phyloP scores from a whole-genome alignment of 2,888 invertebrate genomes.

The Orthosia gothica region DNA sequence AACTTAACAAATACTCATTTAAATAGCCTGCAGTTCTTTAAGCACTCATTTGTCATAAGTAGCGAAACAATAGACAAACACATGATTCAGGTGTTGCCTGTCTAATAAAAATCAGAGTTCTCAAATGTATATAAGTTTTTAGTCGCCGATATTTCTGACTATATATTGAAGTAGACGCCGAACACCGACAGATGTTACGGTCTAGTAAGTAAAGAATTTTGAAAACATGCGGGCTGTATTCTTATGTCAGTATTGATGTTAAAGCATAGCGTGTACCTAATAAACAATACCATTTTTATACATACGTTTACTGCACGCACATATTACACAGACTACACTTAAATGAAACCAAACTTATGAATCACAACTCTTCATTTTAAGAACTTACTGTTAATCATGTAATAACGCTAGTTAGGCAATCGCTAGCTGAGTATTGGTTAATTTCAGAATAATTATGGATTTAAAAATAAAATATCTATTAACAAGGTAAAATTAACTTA shows the following conservation, averaged over 20 bases:
- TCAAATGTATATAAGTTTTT: not conserved
- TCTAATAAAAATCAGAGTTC: not conserved
- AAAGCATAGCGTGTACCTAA: slow-evolving; percentile 17
- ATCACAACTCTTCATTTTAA: slow-evolving; percentile 30
- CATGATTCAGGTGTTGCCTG: no score
- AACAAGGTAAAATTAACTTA: no score
- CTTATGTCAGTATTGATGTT: slow-evolving; percentile 21
- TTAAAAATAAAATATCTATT: not conserved
- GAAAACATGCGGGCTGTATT: no score
- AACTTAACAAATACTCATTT: not conserved
- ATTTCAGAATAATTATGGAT: slow-evolving; percentile 31
- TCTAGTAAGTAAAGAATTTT: not conserved
- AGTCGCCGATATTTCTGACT: not conserved
- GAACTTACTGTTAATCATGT: slow-evolving; percentile 21
- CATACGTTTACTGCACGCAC: slow-evolving; percentile 46
- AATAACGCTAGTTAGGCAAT: slow-evolving; percentile 39
- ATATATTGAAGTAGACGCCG: not conserved
- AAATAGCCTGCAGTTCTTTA: no score
- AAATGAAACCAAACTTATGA: slow-evolving; percentile 49
- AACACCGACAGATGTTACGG: not conserved
- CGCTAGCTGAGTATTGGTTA: slow-evolving; percentile 50
- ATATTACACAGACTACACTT: slow-evolving; percentile 36
- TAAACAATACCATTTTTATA: slow-evolving; percentile 29
- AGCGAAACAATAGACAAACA: no score
- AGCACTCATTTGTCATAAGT: no score